phyloP scores from a whole-genome alignment of 2,888 invertebrate species.

The Heliconius ismenius region DNA sequence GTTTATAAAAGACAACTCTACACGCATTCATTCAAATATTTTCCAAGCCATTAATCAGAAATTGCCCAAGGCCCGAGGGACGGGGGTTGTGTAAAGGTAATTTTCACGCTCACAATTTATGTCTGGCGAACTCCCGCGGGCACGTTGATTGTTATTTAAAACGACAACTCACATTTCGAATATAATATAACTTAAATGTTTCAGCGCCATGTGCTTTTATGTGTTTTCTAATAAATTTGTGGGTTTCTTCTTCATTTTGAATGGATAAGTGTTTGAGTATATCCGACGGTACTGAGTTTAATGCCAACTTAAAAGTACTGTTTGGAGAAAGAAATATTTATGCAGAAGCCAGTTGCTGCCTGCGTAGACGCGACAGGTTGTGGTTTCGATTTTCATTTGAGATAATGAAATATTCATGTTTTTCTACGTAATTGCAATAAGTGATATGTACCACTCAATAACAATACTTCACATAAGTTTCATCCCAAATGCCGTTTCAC shows the following conservation, averaged over 20 bases:
- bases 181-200: constrained; percentile 19
- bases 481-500: no score
- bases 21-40: constrained; percentile 28
- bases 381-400: no score
- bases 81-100: constrained; percentile 28
- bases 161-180: constrained; percentile 19
- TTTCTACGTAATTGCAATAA: no score
- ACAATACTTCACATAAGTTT: no score
- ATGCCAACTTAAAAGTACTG: no score
- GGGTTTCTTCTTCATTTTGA: neutral
- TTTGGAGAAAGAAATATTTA: no score
- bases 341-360: no score
- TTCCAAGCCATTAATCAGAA: constrained; percentile 31
- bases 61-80: constrained; percentile 27
- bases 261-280: no score
- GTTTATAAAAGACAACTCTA: neutral
- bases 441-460: no score
- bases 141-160: constrained; percentile 25
- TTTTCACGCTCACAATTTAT: constrained; percentile 39
- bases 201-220: neutral
- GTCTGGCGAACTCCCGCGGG: constrained; percentile 28
- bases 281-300: no score
- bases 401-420: no score
- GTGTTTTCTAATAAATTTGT: neutral
- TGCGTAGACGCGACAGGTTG: no score